phyloP scores from a whole-genome alignment of 2,888 invertebrate genomes.

The Pristionchus maxplancki region DNA sequence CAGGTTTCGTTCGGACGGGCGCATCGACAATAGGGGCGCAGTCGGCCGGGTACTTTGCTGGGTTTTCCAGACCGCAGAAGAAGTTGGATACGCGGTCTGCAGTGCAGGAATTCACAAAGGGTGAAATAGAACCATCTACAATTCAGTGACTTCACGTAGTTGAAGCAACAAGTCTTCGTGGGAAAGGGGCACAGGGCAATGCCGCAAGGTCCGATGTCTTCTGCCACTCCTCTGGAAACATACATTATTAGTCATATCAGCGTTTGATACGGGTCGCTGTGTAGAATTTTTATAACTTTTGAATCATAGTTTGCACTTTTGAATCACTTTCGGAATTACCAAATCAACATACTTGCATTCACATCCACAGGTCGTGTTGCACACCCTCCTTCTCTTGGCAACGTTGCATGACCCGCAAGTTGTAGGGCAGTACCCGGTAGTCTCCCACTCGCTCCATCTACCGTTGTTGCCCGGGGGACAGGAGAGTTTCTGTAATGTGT shows the following conservation, averaged over 20 bases:
- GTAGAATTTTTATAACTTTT: no score
- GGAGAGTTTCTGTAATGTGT: neutral
- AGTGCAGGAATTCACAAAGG: no score
- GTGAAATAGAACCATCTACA: no score
- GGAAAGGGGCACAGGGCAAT: conserved; percentile 60
- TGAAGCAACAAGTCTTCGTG: conserved; percentile 59
- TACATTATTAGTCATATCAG: no score
- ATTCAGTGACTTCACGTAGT: conserved; percentile 56
- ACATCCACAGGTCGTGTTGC: neutral
- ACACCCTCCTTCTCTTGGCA: neutral
- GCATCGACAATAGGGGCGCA: no score
- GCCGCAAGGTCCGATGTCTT: conserved; percentile 18
- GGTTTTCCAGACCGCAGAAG: conserved; percentile 44
- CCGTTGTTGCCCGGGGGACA: neutral
- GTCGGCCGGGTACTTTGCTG: no score
- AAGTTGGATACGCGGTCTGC: neutral
- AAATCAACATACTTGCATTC: neutral
- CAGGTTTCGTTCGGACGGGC: no score
- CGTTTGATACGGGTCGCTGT: no score
- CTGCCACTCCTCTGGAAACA: neutral
- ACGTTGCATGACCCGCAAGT: neutral
- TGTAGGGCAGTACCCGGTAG: neutral
- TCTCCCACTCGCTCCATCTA: neutral
- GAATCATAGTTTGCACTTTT: no score
- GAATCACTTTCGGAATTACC: no score